Conservation (phyloP, 2,113 vertebrate species). For the Felis catus region F.catus_Fca126_mat1.0 CM031423.1:3168501-3169000, state of each 20-base stretch:
- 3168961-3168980: accelerated
- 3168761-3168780: background rate
- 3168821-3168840: background rate
- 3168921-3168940: no score
- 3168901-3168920: background rate
- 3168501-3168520: background rate
- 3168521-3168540: background rate
- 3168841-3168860: background rate
- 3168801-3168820: background rate
- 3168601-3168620: background rate
- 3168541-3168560: background rate
- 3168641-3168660: background rate
- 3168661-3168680: accelerated
- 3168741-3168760: no score
- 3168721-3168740: background rate
- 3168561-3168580: no score
- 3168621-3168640: background rate
- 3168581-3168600: no score
- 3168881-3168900: background rate
- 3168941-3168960: no score
- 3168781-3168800: background rate
- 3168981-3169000: background rate
- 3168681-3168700: background rate
- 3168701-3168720: background rate
- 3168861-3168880: background rate